Base-by-base conservation (phyloP, 92 coral and sea anemone genomes). In the Bergia puertoricense region DNA sequence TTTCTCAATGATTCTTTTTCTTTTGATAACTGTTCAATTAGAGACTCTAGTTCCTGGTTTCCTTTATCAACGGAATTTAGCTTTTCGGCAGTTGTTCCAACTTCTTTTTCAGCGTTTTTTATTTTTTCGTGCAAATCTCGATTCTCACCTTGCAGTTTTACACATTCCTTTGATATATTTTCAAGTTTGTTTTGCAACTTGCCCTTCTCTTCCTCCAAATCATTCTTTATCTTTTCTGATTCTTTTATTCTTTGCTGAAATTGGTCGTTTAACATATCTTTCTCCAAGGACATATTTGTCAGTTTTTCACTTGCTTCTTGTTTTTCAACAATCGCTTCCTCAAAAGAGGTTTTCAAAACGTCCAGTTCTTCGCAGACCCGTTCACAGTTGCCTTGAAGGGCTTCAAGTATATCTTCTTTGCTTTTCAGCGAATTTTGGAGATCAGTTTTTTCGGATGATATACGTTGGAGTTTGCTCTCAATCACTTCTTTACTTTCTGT, bases 131-230 rank as follows among this genome's bases (percentile, higher is more conserved):
- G 69, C 39, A 95, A 56, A 37, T 41, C 30, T 2, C 74, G 68
- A n/a, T 81, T 93, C 83, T 95, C 93, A 30, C 79, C 75, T 82
- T 66, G 94, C 9, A 93, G 74, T 74, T 91, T 90, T 76, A 86
- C 89, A 13, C 88, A 48, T 20, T 91, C 89, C 22, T 88, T 75
- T 38, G 89, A 43, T n/a, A 57, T 86, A 10, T 67, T 54, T 84
- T 88, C 82, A 68, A 79, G 81, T 66, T 85, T 76, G 30, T 36
- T 83, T 42, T 4, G 36, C 9, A 77, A 62, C 6, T n/a, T 79
- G 2, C 65, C 75, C 40, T 77, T 83, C 54, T 89, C 81, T 65
- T 80, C 88, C 42, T 86, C 59, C 72, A 92, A 77, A 45, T 76
- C 71, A 14, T 45, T 4, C 22, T 81, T 89, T 8, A 67, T 50